These are phyloP conservation scores for Lophius piscatorius DNA, from an alignment of 2,113 vertebrate genomes.

Conservation along the genomic window DNA sequence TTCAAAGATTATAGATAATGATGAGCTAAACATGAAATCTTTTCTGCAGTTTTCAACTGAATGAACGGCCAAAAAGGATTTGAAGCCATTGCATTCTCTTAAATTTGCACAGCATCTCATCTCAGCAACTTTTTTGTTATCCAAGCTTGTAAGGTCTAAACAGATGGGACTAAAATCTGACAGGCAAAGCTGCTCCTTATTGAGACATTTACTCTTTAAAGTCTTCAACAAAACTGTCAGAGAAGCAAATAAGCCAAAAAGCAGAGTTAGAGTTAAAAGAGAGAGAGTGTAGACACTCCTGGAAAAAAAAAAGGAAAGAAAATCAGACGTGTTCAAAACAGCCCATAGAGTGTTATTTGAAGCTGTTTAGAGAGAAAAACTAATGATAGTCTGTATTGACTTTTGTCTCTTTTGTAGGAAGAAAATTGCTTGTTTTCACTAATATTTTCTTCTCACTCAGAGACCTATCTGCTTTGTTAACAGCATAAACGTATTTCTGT, in stretches of 20 bases:
- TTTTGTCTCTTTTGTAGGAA: constrained; percentile 23
- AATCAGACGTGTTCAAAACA: constrained; percentile 28
- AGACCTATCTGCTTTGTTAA: constrained; percentile 14
- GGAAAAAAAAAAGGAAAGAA: constrained; percentile 19
- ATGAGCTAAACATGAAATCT: too few species aligned
- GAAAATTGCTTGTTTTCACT: constrained; percentile 39
- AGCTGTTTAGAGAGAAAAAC: constrained; percentile 19
- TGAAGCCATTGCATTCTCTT: too few species aligned
- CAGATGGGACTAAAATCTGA: neutral
- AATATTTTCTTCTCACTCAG: constrained; percentile 24
- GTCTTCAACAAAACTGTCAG: too few species aligned
- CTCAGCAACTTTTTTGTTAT: too few species aligned
- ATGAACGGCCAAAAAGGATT: too few species aligned
- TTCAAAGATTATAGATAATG: too few species aligned
- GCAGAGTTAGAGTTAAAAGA: too few species aligned
- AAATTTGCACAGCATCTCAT: too few species aligned
- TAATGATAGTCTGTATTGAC: constrained; percentile 25
- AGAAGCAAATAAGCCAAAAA: neutral
- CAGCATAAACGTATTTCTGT: constrained; percentile 23
- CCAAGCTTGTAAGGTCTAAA: too few species aligned
- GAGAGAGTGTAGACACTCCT: neutral
- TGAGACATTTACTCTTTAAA: too few species aligned
- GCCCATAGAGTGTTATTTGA: constrained; percentile 14
- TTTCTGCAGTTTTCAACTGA: too few species aligned
- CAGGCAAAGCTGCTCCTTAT: constrained; percentile 4